Evolutionary conservation across 2,888 invertebrate species (phyloP).

Genomic region (Rhabditophanes sp.): DNA sequence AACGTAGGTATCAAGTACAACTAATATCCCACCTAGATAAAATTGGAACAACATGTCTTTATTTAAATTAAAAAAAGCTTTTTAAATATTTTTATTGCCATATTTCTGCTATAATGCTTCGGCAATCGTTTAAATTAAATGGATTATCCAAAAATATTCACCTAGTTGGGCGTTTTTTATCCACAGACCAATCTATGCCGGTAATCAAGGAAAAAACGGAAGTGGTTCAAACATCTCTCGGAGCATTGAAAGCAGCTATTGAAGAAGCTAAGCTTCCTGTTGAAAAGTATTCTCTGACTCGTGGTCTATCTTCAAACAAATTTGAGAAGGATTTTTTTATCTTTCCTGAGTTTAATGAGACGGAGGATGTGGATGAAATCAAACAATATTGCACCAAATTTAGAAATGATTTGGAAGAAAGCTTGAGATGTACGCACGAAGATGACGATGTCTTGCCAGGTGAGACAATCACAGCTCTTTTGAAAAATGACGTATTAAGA

Average conservation of each 20-base stretch:
- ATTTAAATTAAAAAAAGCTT: too few relatives aligned
- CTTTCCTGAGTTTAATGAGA: conserved; percentile 38
- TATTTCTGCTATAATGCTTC: too few relatives aligned
- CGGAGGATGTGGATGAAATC: conserved; percentile 33
- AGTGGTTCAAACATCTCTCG: too few relatives aligned
- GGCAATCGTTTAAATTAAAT: too few relatives aligned
- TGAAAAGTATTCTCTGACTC: conserved; percentile 29
- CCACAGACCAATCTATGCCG: too few relatives aligned
- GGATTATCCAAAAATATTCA: too few relatives aligned
- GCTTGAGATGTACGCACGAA: neutral
- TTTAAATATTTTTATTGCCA: too few relatives aligned
- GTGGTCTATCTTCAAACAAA: conserved; percentile 35
- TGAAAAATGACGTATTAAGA: conserved; percentile 20
- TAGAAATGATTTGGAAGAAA: conserved; percentile 9
- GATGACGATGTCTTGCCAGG: conserved; percentile 11
- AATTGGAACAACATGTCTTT: too few relatives aligned
- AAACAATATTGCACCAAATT: conserved; percentile 21
- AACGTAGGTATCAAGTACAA: too few relatives aligned
- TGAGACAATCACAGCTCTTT: conserved; percentile 16
- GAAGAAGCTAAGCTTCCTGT: conserved; percentile 14
- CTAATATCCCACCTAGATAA: too few relatives aligned
- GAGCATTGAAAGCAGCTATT: conserved; percentile 3
- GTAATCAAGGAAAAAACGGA: too few relatives aligned
- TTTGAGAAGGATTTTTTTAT: conserved; percentile 44
- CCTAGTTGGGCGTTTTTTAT: too few relatives aligned